These are phyloP conservation scores for Batillaria attramentaria DNA, from an alignment of 1,140 invertebrate species.

Conservation along the genomic window DNA sequence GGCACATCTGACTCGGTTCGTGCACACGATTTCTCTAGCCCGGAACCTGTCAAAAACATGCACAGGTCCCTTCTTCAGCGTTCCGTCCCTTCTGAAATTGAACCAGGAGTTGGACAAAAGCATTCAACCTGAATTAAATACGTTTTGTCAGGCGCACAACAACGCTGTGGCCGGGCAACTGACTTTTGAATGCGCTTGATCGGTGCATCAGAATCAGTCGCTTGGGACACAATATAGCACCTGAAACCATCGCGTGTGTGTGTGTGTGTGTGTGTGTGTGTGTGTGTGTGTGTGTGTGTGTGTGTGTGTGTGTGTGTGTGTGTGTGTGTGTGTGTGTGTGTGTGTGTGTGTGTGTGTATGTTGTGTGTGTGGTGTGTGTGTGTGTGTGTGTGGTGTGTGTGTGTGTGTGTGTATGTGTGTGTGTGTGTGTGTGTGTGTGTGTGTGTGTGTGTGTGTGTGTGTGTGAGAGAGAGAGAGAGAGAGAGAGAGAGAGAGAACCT, in stretches of 20 bases:
- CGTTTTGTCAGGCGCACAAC: no score
- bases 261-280: not conserved
- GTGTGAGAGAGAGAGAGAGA: no score
- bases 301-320: not conserved
- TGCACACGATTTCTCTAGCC: no score
- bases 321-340: not conserved
- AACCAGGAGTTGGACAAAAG: no score
- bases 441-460: not conserved
- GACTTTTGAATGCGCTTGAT: not conserved
- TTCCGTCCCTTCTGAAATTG: no score
- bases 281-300: not conserved
- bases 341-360: constrained; percentile 4
- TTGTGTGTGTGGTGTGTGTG: not conserved
- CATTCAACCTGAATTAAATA: no score
- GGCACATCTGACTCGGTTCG: no score
- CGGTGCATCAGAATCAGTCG: not conserved
- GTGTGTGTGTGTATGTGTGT: constrained; percentile 2
- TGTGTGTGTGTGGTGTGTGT: not conserved
- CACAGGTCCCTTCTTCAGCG: no score
- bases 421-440: constrained; percentile 6
- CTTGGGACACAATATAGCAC: not conserved
- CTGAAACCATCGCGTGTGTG: no score
- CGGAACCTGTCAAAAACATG: no score
- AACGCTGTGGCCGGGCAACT: not conserved
- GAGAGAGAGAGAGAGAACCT: no score